A percentile compares a stretch with the other conserved stretches of the same genome.
Conservation (phyloP, 2,113 vertebrate genomes). For the Rhipidura dahli region DNA sequence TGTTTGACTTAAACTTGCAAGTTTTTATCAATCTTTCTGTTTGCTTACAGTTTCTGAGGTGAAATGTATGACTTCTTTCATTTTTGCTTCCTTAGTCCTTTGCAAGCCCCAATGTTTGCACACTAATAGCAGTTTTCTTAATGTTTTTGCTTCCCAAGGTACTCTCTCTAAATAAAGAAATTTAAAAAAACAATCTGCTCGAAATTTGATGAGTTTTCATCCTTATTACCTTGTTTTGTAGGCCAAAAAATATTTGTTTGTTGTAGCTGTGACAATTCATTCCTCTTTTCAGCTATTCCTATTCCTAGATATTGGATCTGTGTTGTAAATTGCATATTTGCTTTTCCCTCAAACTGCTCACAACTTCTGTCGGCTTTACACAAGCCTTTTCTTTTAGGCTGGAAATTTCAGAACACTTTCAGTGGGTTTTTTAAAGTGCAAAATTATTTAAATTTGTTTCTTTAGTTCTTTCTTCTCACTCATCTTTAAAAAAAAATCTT, state of each 20-base stretch:
- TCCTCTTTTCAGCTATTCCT: background rate
- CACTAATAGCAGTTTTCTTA: background rate
- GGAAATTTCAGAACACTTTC: background rate
- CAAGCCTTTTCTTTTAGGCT: background rate
- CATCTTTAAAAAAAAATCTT: background rate
- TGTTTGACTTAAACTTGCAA: background rate
- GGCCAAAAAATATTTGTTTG: background rate
- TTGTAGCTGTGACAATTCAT: background rate
- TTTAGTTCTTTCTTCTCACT: background rate
- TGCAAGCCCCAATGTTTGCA: background rate
- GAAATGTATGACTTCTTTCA: background rate
- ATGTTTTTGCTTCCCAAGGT: background rate
- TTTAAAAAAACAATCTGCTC: background rate
- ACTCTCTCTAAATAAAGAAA: background rate
- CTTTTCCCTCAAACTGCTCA: background rate
- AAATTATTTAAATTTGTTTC: conserved; percentile 4
- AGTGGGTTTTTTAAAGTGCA: background rate
- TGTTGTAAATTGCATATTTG: background rate
- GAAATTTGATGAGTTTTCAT: background rate
- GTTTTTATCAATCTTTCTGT: background rate
- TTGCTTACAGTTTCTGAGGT: background rate
- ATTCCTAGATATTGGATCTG: background rate
- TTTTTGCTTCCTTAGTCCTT: background rate
- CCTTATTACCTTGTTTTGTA: background rate
- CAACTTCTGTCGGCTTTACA: background rate